Percentiles rank a stretch among this genome's conserved stretches.
These are phyloP conservation scores for Metopolophium dirhodum DNA, from an alignment of 1,140 invertebrate genomes.

Conservation along the genomic window DNA sequence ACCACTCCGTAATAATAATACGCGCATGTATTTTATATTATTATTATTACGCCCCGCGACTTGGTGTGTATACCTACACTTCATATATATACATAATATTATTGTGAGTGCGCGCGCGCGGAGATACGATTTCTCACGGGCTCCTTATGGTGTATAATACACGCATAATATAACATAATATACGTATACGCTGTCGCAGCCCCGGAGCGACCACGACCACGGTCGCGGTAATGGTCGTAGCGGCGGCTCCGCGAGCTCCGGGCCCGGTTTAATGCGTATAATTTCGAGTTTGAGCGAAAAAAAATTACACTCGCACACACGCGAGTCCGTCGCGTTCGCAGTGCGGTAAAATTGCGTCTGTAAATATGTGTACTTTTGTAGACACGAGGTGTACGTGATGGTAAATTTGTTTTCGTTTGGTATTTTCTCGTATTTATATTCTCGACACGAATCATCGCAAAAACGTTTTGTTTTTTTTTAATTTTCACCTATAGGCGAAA, in stretches of 20 bases:
- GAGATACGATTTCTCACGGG: conserved; percentile 21
- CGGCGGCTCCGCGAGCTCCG: background rate
- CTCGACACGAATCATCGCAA: background rate
- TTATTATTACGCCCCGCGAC: background rate
- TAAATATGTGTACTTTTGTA: no score
- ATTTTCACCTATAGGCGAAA: background rate
- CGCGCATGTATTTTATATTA: background rate
- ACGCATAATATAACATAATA: background rate
- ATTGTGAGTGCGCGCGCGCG: background rate
- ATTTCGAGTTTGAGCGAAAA: conserved; percentile 15
- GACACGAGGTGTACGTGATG: background rate
- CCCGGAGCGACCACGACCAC: conserved; percentile 32
- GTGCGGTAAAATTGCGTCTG: background rate
- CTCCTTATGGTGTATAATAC: background rate
- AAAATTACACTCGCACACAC: background rate
- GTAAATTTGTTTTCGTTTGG: background rate
- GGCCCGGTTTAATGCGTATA: background rate
- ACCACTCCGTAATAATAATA: background rate
- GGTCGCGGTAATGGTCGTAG: background rate
- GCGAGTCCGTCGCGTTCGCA: background rate
- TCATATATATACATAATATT: no score
- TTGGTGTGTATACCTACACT: background rate
- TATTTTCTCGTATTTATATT: background rate
- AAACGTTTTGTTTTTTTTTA: background rate
- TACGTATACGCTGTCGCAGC: background rate